These are phyloP conservation scores for Enteromius viviparus DNA, from an alignment of 2,797 vertebrate genomes.

Conservation along the genomic window DNA sequence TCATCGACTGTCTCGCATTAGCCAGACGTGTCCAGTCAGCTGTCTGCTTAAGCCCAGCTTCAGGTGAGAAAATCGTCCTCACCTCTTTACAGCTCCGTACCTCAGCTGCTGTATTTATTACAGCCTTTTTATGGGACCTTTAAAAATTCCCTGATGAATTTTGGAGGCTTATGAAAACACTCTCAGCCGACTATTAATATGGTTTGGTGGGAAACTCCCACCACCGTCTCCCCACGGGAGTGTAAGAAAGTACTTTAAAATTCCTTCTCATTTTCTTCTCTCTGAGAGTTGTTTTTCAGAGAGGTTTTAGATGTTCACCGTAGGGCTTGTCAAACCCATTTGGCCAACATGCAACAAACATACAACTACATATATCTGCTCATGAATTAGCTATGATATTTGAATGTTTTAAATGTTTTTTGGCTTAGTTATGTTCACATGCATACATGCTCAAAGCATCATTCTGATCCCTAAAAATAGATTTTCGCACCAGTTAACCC, in stretches of 20 bases:
- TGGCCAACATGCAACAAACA: constrained; percentile 3
- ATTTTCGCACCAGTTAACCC: constrained; percentile 45
- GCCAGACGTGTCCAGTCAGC: constrained; percentile 25
- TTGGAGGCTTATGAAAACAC: constrained; percentile 78
- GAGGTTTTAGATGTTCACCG: constrained; percentile 21
- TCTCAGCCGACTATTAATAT: constrained; percentile 64
- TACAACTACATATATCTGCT: constrained; percentile 1
- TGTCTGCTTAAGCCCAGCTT: constrained; percentile 25
- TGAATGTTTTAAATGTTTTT: neutral
- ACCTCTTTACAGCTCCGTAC: constrained; percentile 66
- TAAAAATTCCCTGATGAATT: constrained; percentile 75
- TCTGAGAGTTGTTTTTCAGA: constrained; percentile 24
- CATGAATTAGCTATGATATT: constrained; percentile 8
- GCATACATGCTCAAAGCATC: neutral
- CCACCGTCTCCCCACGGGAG: constrained; percentile 56
- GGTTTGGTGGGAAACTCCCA: constrained; percentile 65
- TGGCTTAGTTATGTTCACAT: neutral
- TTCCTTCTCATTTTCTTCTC: constrained; percentile 13
- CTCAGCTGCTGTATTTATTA: constrained; percentile 72
- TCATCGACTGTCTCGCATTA: constrained; percentile 7
- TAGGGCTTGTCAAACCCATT: constrained; percentile 12
- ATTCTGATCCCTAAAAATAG: neutral
- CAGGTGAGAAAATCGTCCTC: constrained; percentile 49
- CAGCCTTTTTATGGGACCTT: constrained; percentile 69
- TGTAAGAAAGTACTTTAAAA: constrained; percentile 31